Base-by-base conservation (phyloP, 64 coral and sea anemone species). In the Dendrophyllia cribrosa region DNA sequence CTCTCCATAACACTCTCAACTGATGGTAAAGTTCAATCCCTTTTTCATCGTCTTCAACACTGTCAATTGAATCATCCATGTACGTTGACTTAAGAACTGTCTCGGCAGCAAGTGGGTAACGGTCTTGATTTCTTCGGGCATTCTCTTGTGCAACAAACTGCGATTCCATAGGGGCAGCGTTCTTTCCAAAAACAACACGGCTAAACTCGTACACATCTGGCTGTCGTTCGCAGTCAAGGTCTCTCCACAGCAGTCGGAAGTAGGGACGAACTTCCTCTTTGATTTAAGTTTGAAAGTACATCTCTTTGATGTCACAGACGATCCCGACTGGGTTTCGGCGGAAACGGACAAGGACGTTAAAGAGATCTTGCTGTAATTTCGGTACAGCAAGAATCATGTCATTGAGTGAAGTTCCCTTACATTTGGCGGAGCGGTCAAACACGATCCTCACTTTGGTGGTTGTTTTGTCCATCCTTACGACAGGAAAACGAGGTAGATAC, bases 1-100 rank as follows among this genome's bases (percentile, higher is more conserved):
- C 72, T 60, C 62, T 68, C 88, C 43, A 91, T 19, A 95, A 59
- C 66, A 47, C 70, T 76, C 68, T 74, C 67, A 95, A 70, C 55
- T 95, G 93, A 63, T 52, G 47, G 66, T 89, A 85, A 43, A 95
- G 56, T 68, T 95, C 80, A 49, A 90, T 90, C 70, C 26, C 79
- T 59, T 84, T 70, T 63, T 87, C 20, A 58, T 86, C 88, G 77
- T 90, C 82, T 23, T 52, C 65, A 60, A 80, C 77, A 6, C 77
- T 79, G n/a, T 95, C 88, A 58, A 95, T 91, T 43, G 72, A 79
- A 76, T 88, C 94, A 70, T 91, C 83, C 83, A 91, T 92, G 61
- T 92, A 92, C 0, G 77, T 92, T 61, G 89, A 88, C 26, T 96
- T 78, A 21, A 88, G 76, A 6, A 96, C 77, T 49, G 85, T 96